Conservation (phyloP, 1,140 invertebrate genomes). For the Brachionus plicatilis region DNA sequence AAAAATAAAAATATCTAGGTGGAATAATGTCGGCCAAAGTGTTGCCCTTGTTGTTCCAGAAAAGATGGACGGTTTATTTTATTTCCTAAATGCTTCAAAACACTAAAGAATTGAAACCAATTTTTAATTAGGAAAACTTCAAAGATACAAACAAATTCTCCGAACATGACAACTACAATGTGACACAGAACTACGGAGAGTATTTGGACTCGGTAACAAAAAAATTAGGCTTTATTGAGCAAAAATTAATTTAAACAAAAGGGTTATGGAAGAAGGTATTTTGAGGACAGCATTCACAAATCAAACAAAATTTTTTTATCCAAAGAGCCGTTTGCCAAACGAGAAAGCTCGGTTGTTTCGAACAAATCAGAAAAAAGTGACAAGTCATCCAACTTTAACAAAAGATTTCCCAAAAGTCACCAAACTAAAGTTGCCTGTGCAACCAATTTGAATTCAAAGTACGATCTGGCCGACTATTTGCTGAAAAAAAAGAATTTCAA, state of each 20-base stretch:
- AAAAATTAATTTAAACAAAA: neutral
- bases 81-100: neutral
- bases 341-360: neutral
- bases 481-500: neutral
- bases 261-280: slow-evolving; percentile 22
- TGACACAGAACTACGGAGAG: slow-evolving; percentile 29
- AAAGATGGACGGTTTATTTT: slow-evolving; percentile 11
- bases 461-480: neutral
- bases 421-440: neutral
- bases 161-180: slow-evolving; percentile 32
- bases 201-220: slow-evolving; percentile 15
- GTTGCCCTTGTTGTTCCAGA: neutral
- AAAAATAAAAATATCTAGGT: neutral
- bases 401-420: slow-evolving; percentile 3
- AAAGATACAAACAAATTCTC: slow-evolving; percentile 17
- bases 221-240: neutral
- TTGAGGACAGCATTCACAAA: slow-evolving; percentile 1
- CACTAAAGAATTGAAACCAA: neutral
- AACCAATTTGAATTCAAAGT: neutral
- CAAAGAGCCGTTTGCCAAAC: slow-evolving; percentile 18
- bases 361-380: neutral
- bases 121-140: neutral
- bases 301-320: slow-evolving; percentile 33
- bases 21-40: neutral
- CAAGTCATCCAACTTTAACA: neutral